Evolutionary conservation across 2,888 invertebrate species (phyloP), one percentile per base, ranked within the genome.

Genomic region (Hydropsyche betteni): DNA sequence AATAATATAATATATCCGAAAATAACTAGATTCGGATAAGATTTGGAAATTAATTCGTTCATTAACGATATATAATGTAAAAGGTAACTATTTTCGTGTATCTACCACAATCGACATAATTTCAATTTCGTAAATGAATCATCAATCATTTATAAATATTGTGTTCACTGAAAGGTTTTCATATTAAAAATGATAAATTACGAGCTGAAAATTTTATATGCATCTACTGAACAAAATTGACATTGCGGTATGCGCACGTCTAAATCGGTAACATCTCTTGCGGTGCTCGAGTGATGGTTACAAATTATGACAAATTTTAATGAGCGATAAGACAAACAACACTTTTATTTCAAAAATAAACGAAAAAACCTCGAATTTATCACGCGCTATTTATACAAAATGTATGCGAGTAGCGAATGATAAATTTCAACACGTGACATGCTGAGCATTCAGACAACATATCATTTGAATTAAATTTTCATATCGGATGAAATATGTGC

Each of bases 271-370:
- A 64, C 64, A 36, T 6, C 24, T 64, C 64, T 36, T 3, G n/a
- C 36, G 34, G 12, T 36, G 36, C 36, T 36, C 36, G 64, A 34
- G n/a, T 64, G 64, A 64, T 64, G 64, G 36, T 34, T 36, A 64
- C 64, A 64, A 64, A 64, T 64, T 24, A 64, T 36, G 64, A 64
- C 64, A 64, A 64, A 64, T 64, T 36, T 64, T 64, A 64, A 64
- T 36, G 36, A 64, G 55, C 55, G 55, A 14, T 16, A 14, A 51
- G 55, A 55, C 55, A 16, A 55, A 44, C 44, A 44, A 8, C 1
- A n/a, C n/a, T 55, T 55, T 55, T 55, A 55, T 55, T 55, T 12
- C 55, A n/a, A 55, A 55, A 55, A 55, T 55, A 55, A 3, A 5
- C 55, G n/a, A 55, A 55, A 16, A 55, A 55, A 55, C 8, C 6